Evolutionary conservation across 1,140 invertebrate species (phyloP).

Genomic region (Euwallacea fornicatus): DNA sequence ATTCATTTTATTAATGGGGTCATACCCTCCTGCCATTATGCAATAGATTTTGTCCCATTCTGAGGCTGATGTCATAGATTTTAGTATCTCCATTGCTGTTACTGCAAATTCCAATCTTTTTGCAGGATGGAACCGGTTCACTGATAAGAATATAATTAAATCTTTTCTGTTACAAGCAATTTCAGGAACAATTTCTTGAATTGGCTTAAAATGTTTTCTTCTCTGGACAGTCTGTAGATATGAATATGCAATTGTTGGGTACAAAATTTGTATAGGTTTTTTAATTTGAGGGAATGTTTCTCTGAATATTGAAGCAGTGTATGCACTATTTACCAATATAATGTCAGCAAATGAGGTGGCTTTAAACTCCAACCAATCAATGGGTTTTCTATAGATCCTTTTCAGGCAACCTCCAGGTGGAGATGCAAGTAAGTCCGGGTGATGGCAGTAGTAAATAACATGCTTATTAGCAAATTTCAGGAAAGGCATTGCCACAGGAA

Average conservation of each 20-base stretch:
- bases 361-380: conserved; percentile 91
- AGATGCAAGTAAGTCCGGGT: conserved; percentile 91
- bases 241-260: conserved; percentile 77
- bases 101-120: conserved; percentile 91
- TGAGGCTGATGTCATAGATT: conserved; percentile 55
- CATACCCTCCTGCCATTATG: conserved; percentile 97
- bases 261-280: conserved; percentile 78
- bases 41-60: conserved; percentile 73
- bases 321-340: conserved; percentile 94
- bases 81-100: conserved; percentile 72
- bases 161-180: conserved; percentile 53
- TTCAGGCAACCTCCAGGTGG: conserved; percentile 69
- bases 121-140: conserved; percentile 97
- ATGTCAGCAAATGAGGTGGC: conserved; percentile 85
- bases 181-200: conserved; percentile 44
- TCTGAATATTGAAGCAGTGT: conserved; percentile 82
- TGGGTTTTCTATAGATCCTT: conserved; percentile 79
- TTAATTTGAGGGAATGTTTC: conserved; percentile 76
- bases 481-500: conserved; percentile 83
- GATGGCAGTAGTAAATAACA: conserved; percentile 96
- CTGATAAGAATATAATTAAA: conserved; percentile 80
- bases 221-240: conserved; percentile 42
- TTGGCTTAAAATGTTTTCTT: conserved; percentile 26
- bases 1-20: conserved; percentile 87
- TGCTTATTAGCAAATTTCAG: conserved; percentile 69